These are phyloP conservation scores for Bujurquina vittata DNA, from an alignment of 2,113 vertebrate genomes.

Conservation along the genomic window DNA sequence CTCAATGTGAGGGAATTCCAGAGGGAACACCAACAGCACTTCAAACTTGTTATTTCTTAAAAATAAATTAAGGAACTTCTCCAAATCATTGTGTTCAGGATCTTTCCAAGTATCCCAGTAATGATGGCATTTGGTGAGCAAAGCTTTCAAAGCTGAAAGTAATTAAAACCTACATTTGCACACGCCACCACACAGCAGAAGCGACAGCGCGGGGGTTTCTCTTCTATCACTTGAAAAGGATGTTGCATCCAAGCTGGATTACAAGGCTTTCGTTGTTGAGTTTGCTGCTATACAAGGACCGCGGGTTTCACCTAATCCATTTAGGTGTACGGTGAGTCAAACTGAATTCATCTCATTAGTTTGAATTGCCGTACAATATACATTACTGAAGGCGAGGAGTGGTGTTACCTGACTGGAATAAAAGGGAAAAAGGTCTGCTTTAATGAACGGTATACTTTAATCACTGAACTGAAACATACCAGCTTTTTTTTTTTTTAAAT, in stretches of 20 bases:
- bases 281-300: neutral
- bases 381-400: neutral
- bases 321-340: neutral
- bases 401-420: neutral
- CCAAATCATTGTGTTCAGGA: neutral
- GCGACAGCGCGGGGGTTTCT: neutral
- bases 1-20: neutral
- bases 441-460: neutral
- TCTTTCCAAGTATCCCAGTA: neutral
- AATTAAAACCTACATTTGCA: conserved; percentile 18
- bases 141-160: conserved; percentile 11
- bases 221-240: neutral
- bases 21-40: neutral
- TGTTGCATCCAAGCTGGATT: neutral
- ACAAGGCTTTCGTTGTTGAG: neutral
- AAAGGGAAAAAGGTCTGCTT: neutral
- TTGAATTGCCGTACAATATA: neutral
- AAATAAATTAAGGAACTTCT: neutral
- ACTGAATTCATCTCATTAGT: neutral
- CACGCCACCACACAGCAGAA: neutral
- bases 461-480: neutral
- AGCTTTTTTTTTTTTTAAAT: neutral
- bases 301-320: neutral
- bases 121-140: neutral
- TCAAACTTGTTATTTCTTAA: neutral